phyloP scores from a whole-genome alignment of 2,797 vertebrate genomes.

The Acanthurus leucopareius region DNA sequence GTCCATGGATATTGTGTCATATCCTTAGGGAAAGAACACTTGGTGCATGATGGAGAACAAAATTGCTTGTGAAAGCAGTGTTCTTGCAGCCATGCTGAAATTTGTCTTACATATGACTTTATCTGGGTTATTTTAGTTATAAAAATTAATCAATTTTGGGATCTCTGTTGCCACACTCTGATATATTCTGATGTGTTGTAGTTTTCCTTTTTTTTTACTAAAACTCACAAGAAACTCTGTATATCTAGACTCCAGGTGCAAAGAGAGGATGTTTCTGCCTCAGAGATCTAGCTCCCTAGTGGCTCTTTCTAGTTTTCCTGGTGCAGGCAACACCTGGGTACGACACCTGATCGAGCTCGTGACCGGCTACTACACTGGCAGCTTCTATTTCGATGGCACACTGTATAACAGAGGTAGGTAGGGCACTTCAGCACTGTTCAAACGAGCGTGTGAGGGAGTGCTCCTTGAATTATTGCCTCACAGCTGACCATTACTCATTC shows the following conservation, averaged over 20 bases:
- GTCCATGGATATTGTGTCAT: constrained; percentile 1
- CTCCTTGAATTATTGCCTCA: constrained; percentile 5
- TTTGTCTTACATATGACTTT: constrained; percentile 14
- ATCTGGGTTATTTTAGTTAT: background rate
- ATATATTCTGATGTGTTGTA: constrained; percentile 11
- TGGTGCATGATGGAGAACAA: constrained; percentile 17
- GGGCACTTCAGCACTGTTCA: background rate
- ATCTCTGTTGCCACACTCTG: background rate
- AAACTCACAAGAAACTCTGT: constrained; percentile 44
- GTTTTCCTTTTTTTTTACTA: background rate
- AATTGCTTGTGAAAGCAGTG: constrained; percentile 41
- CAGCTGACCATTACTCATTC: constrained; percentile 28
- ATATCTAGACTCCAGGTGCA: constrained; percentile 93
- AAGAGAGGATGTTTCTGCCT: constrained; percentile 93
- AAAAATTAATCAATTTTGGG: constrained; percentile 15
- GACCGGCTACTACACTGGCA: constrained; percentile 96
- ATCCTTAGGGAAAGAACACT: constrained; percentile 10
- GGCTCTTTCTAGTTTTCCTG: constrained; percentile 96
- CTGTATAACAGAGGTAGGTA: constrained; percentile 95
- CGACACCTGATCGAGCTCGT: constrained; percentile 95
- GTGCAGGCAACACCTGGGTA: constrained; percentile 97
- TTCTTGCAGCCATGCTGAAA: background rate
- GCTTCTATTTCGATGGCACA: constrained; percentile 96
- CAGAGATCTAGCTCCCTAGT: constrained; percentile 92
- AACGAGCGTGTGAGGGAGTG: constrained; percentile 4